Conservation (phyloP, 2,797 vertebrate genomes). For the Chiroxiphia lanceolata region DNA sequence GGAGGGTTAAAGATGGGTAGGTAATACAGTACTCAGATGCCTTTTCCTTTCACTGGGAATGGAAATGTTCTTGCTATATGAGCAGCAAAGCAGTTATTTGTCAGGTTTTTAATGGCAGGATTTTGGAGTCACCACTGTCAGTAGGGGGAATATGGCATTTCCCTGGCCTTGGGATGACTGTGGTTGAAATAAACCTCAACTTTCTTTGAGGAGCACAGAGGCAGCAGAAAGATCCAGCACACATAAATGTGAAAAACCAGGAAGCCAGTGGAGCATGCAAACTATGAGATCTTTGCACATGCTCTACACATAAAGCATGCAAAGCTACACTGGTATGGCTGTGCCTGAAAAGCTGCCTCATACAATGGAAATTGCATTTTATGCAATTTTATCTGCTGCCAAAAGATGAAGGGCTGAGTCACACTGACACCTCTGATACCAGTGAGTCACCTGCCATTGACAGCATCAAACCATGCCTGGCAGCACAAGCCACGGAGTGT, state of each 20-base stretch:
- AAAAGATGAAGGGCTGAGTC: constrained; percentile 50
- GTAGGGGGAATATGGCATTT: not conserved
- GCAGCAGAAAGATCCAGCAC: not conserved
- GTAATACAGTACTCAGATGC: not conserved
- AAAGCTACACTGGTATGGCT: not conserved
- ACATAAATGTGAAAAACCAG: not conserved
- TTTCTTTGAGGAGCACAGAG: not conserved
- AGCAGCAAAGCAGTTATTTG: not conserved
- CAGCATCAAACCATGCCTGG: constrained; percentile 25
- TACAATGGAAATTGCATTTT: not conserved
- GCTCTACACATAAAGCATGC: not conserved
- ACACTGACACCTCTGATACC: constrained; percentile 40
- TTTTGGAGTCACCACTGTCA: not conserved
- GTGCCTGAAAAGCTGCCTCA: not conserved
- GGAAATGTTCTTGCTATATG: not conserved
- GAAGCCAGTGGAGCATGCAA: not conserved
- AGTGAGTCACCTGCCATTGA: constrained; percentile 36
- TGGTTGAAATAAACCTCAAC: not conserved
- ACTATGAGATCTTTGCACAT: not conserved
- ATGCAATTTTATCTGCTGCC: constrained; percentile 10
- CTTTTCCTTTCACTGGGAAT: not conserved
- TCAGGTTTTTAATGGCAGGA: not conserved
- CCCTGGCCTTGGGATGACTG: not conserved
- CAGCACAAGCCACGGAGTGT: not conserved
- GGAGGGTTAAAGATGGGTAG: not conserved